Conservation (phyloP, 2,113 vertebrate species). For the Phocoena sinus region DNA sequence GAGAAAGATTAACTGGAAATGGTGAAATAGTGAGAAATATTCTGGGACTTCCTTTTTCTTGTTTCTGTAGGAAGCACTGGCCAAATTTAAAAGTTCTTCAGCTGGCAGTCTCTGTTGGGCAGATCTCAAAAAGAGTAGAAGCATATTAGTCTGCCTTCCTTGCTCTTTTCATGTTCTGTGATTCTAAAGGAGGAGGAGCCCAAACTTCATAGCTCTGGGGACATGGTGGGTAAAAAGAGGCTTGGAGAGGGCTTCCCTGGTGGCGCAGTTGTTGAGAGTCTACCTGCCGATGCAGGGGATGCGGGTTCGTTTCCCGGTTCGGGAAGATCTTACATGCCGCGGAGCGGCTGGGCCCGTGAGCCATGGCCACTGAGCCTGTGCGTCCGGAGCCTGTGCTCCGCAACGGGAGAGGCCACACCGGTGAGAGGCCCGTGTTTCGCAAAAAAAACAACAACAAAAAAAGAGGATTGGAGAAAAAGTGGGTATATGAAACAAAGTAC, state of each 20-base stretch:
- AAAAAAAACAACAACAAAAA: not conserved
- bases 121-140: not conserved
- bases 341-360: too few species aligned
- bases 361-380: too few species aligned
- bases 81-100: not conserved
- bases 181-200: constrained; percentile 44
- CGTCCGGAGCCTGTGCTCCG: too few species aligned
- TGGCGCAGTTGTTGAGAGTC: too few species aligned
- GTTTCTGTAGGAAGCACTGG: constrained; percentile 30
- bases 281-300: too few species aligned
- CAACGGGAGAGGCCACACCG: too few species aligned
- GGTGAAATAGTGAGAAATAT: not conserved
- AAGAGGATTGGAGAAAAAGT: constrained; percentile 59
- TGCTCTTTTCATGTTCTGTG: constrained; percentile 25
- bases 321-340: too few species aligned
- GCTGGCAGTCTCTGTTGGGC: not conserved
- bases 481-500: constrained; percentile 49
- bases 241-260: not conserved
- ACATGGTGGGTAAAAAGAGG: not conserved
- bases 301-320: too few species aligned
- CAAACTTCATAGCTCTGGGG: constrained; percentile 1
- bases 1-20: constrained; percentile 15
- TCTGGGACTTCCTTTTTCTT: not conserved
- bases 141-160: not conserved
- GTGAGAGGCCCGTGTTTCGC: accelerated